These are phyloP conservation scores for Pagrus major DNA, from an alignment of 2,113 vertebrate genomes.

Conservation along the genomic window DNA sequence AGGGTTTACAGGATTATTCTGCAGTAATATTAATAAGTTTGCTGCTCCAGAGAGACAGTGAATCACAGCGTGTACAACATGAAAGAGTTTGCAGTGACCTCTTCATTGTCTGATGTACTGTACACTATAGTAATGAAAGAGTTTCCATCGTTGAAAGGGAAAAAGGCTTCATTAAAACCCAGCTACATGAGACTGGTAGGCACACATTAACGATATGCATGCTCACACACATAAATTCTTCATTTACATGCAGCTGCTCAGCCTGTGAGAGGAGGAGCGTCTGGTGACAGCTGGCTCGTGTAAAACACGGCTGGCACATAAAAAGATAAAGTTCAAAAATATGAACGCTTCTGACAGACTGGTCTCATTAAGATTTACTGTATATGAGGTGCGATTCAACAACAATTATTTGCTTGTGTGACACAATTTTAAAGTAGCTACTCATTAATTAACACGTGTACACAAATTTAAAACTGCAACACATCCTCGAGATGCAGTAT, in stretches of 20 bases:
- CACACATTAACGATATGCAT: slow-evolving; percentile 4
- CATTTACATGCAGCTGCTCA: slow-evolving; percentile 25
- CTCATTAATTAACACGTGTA: not conserved
- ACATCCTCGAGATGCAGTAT: not conserved
- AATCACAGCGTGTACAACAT: not conserved
- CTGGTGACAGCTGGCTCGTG: not conserved
- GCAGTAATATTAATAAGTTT: slow-evolving; percentile 4
- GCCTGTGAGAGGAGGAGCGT: slow-evolving; percentile 22
- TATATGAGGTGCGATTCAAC: not conserved
- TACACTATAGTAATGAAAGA: not conserved
- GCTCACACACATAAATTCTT: not conserved
- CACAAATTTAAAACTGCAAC: not conserved
- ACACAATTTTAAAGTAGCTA: no score
- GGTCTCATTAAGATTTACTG: not conserved
- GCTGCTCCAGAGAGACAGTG: not conserved
- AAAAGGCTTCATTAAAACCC: not conserved
- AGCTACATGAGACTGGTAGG: not conserved
- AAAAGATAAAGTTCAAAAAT: not conserved
- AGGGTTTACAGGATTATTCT: slow-evolving; percentile 21
- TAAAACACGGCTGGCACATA: not conserved
- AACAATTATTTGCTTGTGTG: not conserved
- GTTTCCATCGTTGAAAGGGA: not conserved
- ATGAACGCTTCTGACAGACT: not conserved
- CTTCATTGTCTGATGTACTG: not conserved
- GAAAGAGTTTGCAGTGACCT: not conserved